Percentiles rank a stretch among this genome's conserved stretches.
Conservation (phyloP, 2,113 vertebrate species). For the Benitochromis conjunctus region DNA sequence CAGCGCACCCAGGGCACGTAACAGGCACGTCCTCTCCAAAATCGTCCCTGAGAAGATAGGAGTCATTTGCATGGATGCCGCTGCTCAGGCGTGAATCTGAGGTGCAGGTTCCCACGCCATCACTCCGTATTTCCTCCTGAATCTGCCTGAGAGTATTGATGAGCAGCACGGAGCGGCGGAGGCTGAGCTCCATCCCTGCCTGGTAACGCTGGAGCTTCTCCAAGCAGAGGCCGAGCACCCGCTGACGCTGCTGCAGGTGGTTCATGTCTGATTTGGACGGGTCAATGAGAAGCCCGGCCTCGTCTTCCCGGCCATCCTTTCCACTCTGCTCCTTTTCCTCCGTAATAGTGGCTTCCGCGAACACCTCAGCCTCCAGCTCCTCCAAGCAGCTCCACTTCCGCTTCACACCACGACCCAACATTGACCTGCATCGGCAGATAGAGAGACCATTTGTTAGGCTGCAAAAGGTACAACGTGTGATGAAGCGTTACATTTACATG, state of each 20-base stretch:
- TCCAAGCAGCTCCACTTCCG: conserved; percentile 82
- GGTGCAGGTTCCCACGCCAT: conserved; percentile 54
- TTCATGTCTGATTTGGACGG: conserved; percentile 44
- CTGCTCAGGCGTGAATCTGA: background rate
- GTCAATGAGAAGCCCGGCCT: background rate
- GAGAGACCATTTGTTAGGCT: background rate
- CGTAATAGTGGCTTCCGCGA: conserved; percentile 56
- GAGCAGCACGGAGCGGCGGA: conserved; percentile 84
- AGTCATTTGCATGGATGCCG: conserved; percentile 42
- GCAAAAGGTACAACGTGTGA: background rate
- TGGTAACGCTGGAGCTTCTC: conserved; percentile 81
- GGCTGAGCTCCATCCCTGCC: conserved; percentile 80
- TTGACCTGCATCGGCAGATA: conserved; percentile 64
- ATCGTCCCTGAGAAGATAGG: conserved; percentile 50
- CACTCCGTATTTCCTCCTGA: conserved; percentile 74
- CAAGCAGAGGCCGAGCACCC: conserved; percentile 83
- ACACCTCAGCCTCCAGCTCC: conserved; percentile 74
- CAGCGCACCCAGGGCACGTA: conserved; percentile 66
- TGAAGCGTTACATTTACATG: background rate
- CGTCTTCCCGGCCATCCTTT: background rate
- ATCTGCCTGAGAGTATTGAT: conserved; percentile 84
- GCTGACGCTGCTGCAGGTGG: conserved; percentile 80
- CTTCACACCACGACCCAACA: conserved; percentile 87
- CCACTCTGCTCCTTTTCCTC: conserved; percentile 59
- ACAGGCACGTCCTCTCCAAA: conserved; percentile 65